phyloP scores from a whole-genome alignment of 1,140 invertebrate genomes.

The Pissodes strobi region DNA sequence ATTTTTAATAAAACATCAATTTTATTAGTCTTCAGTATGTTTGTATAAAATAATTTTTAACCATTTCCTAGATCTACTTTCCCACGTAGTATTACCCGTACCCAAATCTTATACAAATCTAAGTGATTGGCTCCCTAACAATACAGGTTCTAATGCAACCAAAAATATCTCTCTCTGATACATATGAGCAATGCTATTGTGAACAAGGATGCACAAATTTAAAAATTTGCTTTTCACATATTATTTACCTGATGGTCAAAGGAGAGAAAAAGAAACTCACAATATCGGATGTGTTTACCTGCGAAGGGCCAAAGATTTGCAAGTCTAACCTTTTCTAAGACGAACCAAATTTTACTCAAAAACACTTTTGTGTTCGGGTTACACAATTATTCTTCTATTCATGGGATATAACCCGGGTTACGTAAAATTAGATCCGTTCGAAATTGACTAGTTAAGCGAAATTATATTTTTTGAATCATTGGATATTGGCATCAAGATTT shows the following conservation, averaged over 20 bases:
- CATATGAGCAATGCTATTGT: too few species aligned
- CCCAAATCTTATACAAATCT: constrained; percentile 25
- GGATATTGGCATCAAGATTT: too few species aligned
- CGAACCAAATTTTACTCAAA: constrained; percentile 17
- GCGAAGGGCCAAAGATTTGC: constrained; percentile 34
- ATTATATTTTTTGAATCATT: constrained; percentile 14
- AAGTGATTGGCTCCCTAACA: constrained; percentile 6
- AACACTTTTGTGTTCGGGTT: constrained; percentile 40
- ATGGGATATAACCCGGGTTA: constrained; percentile 28
- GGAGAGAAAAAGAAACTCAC: constrained; percentile 13
- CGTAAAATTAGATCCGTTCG: constrained; percentile 34
- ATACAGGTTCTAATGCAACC: constrained; percentile 18
- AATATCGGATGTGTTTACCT: constrained; percentile 28
- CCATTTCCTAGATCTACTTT: constrained; percentile 13
- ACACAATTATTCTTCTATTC: constrained; percentile 39
- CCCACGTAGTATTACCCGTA: constrained; percentile 27
- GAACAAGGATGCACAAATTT: constrained; percentile 8
- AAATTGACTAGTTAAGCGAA: constrained; percentile 33
- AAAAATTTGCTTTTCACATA: constrained; percentile 27
- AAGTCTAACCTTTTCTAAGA: constrained; percentile 37
- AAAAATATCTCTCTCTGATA: constrained; percentile 7
- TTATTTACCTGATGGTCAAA: constrained; percentile 35
- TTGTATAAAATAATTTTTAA: not conserved
- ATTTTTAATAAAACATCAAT: too few species aligned
- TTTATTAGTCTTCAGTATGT: too few species aligned